These are phyloP conservation scores for Girardinichthys multiradiatus DNA, from an alignment of 2,113 vertebrate genomes.

Conservation along the genomic window DNA sequence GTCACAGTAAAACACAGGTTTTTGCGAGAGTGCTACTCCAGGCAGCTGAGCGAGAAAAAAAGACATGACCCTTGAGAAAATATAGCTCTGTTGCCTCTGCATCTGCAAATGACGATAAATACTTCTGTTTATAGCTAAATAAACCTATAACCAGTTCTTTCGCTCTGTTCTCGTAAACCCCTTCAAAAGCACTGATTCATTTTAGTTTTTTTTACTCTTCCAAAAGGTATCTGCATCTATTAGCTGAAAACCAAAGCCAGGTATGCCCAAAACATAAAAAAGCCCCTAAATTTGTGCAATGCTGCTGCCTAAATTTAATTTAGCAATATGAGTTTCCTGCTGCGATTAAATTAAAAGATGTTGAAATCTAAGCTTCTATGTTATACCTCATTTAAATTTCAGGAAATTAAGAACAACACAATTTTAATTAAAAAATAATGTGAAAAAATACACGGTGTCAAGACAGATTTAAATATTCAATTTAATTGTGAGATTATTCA, in stretches of 20 bases:
- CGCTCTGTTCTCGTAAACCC: slow-evolving; percentile 12
- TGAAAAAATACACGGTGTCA: neutral
- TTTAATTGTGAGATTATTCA: too few species aligned
- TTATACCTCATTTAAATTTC: neutral
- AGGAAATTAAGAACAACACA: neutral
- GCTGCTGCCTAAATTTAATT: too few species aligned
- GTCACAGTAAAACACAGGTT: slow-evolving; percentile 41
- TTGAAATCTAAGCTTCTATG: slow-evolving; percentile 11
- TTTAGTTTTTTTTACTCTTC: neutral
- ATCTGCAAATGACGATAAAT: slow-evolving; percentile 43
- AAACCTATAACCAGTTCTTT: slow-evolving; percentile 26
- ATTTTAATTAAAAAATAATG: neutral
- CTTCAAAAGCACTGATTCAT: neutral
- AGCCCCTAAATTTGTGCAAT: too few species aligned
- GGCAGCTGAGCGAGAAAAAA: slow-evolving; percentile 51
- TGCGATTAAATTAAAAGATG: slow-evolving; percentile 16
- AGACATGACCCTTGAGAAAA: slow-evolving; percentile 51
- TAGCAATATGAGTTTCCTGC: too few species aligned
- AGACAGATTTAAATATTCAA: too few species aligned
- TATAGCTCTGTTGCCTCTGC: slow-evolving; percentile 50
- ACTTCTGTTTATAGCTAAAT: slow-evolving; percentile 36
- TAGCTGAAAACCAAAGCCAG: neutral
- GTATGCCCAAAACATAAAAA: too few species aligned
- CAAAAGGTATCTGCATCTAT: neutral
- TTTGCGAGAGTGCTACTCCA: slow-evolving; percentile 33